These are phyloP conservation scores for Antheraea mylitta DNA, from an alignment of 1,140 invertebrate genomes.

Conservation along the genomic window DNA sequence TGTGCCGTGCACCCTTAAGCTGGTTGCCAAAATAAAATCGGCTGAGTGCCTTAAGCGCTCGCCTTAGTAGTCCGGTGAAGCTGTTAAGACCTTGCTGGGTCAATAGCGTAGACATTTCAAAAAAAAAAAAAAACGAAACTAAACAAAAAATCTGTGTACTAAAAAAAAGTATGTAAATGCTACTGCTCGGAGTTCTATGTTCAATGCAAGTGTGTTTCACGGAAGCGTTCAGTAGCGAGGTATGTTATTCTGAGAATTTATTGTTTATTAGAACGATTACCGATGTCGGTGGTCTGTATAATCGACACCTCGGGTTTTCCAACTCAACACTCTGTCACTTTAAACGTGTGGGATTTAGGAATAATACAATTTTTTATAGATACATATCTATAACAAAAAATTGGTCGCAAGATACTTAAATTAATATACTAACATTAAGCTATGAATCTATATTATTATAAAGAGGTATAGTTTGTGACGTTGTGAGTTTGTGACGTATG, in stretches of 20 bases:
- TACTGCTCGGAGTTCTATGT: not conserved
- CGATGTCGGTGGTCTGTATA: not conserved
- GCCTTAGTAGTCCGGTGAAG: too few species aligned
- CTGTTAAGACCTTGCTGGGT: too few species aligned
- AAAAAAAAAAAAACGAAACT: too few species aligned
- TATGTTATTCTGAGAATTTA: conserved; percentile 3
- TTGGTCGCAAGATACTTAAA: not conserved
- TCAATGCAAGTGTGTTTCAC: not conserved
- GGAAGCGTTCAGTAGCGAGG: not conserved
- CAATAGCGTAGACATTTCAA: too few species aligned
- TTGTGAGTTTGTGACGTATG: too few species aligned
- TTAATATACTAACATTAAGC: too few species aligned
- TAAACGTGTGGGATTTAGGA: not conserved
- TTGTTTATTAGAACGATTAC: conserved; percentile 2
- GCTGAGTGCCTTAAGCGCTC: too few species aligned
- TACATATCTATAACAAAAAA: not conserved
- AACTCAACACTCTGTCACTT: not conserved
- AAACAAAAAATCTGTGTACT: too few species aligned
- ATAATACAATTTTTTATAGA: not conserved
- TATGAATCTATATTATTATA: too few species aligned
- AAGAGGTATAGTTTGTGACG: too few species aligned
- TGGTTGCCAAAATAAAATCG: too few species aligned
- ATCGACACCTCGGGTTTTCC: not conserved
- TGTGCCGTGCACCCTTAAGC: too few species aligned
- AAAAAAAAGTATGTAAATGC: not conserved